phyloP scores from a whole-genome alignment of 2,888 invertebrate species.

The Stenoptilia bipunctidactyla region DNA sequence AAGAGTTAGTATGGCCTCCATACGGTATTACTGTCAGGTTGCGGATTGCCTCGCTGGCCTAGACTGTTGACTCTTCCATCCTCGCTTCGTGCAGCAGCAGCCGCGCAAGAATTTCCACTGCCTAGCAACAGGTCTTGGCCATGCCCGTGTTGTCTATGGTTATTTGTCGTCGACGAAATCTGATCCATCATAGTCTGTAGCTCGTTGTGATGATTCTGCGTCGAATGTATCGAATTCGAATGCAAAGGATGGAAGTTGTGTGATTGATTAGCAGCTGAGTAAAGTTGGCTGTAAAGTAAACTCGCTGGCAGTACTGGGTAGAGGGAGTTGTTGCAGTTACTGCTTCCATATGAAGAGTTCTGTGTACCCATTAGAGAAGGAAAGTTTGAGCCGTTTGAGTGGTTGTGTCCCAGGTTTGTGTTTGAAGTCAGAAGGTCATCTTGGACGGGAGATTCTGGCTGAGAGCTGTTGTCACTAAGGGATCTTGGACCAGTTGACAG shows the following conservation, averaged over 20 bases:
- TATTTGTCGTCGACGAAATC: constrained; percentile 75
- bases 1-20: constrained; percentile 80
- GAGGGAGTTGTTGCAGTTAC: constrained; percentile 79
- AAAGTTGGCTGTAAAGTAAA: constrained; percentile 85
- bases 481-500: constrained; percentile 79
- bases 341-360: constrained; percentile 69
- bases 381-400: constrained; percentile 74
- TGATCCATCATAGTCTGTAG: constrained; percentile 84
- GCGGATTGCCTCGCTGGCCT: constrained; percentile 72
- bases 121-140: constrained; percentile 64
- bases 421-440: constrained; percentile 79
- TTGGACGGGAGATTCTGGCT: constrained; percentile 86
- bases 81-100: constrained; percentile 69
- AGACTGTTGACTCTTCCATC: constrained; percentile 69
- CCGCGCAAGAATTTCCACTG: constrained; percentile 71
- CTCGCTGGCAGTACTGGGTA: constrained; percentile 87
- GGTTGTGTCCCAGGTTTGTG: constrained; percentile 72
- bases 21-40: constrained; percentile 76
- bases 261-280: constrained; percentile 82
- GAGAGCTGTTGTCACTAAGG: constrained; percentile 85
- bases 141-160: constrained; percentile 58
- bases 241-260: constrained; percentile 80
- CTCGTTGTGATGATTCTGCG: constrained; percentile 77
- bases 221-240: constrained; percentile 74
- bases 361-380: constrained; percentile 75